phyloP scores from a whole-genome alignment of 2,888 invertebrate species.

The Dynastes maya region DNA sequence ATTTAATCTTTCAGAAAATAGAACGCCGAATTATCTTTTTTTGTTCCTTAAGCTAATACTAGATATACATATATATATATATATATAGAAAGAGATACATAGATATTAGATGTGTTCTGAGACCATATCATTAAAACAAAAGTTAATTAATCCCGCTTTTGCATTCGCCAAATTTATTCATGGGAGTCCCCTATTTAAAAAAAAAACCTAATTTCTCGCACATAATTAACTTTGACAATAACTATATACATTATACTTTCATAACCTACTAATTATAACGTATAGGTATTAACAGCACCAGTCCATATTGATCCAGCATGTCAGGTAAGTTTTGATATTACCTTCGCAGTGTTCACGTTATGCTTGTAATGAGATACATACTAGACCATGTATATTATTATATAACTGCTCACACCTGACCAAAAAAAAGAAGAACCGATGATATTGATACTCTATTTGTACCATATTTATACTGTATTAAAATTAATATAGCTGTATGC shows the following conservation, averaged over 20 bases:
- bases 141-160: neutral
- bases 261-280: neutral
- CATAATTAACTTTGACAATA: slow-evolving; percentile 15
- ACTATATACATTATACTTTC: neutral
- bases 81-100: too few relatives aligned
- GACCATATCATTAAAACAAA: slow-evolving; percentile 28
- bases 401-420: slow-evolving; percentile 4
- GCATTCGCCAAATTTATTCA: too few relatives aligned
- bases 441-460: neutral
- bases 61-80: neutral
- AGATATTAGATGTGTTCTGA: slow-evolving; percentile 27
- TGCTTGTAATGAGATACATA: slow-evolving; percentile 4
- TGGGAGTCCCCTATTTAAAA: neutral
- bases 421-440: neutral
- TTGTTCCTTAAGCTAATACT: slow-evolving; percentile 12
- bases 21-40: slow-evolving; percentile 17
- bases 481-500: slow-evolving; percentile 5
- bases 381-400: neutral
- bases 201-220: neutral
- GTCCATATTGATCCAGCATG: neutral
- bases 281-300: slow-evolving; percentile 3
- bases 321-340: slow-evolving; percentile 13
- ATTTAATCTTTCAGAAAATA: neutral
- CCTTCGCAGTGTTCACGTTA: neutral
- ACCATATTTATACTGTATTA: slow-evolving; percentile 23